Base-by-base conservation (phyloP, 2,888 invertebrate genomes). In the Ophion ellenae region DNA sequence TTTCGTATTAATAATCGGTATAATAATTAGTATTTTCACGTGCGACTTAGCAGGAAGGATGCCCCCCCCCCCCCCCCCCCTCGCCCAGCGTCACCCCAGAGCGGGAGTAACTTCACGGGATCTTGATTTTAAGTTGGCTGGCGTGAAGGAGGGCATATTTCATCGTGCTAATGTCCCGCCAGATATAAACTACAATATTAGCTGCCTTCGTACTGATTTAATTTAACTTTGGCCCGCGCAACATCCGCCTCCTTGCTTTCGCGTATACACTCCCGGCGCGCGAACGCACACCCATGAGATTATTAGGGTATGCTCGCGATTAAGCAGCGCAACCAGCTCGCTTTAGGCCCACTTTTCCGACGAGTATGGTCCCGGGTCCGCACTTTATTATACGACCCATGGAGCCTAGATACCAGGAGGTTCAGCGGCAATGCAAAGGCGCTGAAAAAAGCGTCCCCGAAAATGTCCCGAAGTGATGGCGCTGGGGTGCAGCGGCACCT, bases 1-100 rank as follows among this genome's bases (percentile, higher is more conserved):
- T 94, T 94, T 93, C 93, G 90, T 93, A 94, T 94, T 94, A 94
- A 94, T 94, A 93, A 93, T 94, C 94, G 92, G 92, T 92, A 92
- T 93, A 94, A 94, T 94, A 94, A 94, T 94, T 94, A 94, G 93
- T 93, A 94, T 94, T 94, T 94, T 94, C 94, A 93, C 92, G 93
- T 91, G 92, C 93, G 93, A 94, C 93, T 94, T 93, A 92, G 91
- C 93, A 94, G 93, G 93, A 93, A 93, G 92, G 92, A 87, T 87
- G 86, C 81, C 74, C 66, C 32, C 24, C n/a, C 20, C 36, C 40
- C 47, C 47, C 47, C 24, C n/a, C 20, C 36, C 40, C 47, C 47
- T 14, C 47, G 2, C 47, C 11, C 14, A 10, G 45, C 45, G 45
- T 45, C 45, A 45, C 64, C 47, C 57, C 36, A 76, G 73, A 84